A percentile compares a stretch with the other conserved stretches of the same genome.
phyloP scores from a whole-genome alignment of 2,888 invertebrate genomes.

The Agrilus mali region DNA sequence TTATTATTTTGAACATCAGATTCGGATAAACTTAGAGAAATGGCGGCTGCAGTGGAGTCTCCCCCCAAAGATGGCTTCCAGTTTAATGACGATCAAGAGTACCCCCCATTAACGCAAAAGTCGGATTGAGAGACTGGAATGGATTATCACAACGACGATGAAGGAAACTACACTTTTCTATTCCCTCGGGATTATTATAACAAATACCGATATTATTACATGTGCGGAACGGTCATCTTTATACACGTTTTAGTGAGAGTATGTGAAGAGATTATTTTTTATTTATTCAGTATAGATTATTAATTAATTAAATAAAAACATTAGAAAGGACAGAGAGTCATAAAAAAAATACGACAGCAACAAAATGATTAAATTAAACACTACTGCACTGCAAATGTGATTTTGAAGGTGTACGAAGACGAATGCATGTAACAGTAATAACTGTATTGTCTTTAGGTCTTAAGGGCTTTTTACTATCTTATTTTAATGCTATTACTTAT shows the following conservation, averaged over 20 bases:
- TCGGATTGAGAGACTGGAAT: conserved; percentile 34
- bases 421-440: too few relatives aligned
- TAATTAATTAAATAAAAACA: conserved; percentile 1
- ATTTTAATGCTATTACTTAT: too few relatives aligned
- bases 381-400: too few relatives aligned
- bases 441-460: too few relatives aligned
- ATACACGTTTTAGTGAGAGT: conserved; percentile 28
- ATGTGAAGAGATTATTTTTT: conserved; percentile 27
- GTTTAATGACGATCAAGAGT: conserved; percentile 71
- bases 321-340: too few relatives aligned
- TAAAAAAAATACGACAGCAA: too few relatives aligned
- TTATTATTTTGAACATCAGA: conserved; percentile 35
- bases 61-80: conserved; percentile 57
- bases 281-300: conserved; percentile 22
- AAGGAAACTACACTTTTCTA: conserved; percentile 6
- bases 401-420: too few relatives aligned
- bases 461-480: too few relatives aligned
- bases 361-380: too few relatives aligned
- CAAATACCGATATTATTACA: conserved; percentile 20
- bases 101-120: conserved; percentile 64
- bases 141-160: conserved; percentile 12
- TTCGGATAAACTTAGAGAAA: conserved; percentile 60
- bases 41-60: conserved; percentile 58
- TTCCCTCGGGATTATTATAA: too few relatives aligned
- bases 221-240: conserved; percentile 25